phyloP scores from a whole-genome alignment of 2,888 invertebrate species.

The Xanthorhoe spadicearia region DNA sequence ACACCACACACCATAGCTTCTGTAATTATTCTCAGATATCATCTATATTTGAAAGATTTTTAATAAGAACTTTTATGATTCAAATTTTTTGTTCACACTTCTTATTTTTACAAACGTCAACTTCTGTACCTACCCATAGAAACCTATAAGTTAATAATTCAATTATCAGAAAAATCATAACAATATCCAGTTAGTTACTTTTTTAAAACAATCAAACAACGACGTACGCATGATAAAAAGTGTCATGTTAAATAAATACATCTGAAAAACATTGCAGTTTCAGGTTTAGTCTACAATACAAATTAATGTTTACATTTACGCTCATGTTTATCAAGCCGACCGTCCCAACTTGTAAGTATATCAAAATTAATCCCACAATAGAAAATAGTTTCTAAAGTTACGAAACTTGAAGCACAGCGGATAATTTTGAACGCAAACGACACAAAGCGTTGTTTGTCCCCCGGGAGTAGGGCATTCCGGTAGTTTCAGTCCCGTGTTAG shows the following conservation, averaged over 20 bases:
- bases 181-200: too few relatives aligned
- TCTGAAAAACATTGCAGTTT: too few relatives aligned
- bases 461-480: constrained; percentile 51
- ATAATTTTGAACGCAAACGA: constrained; percentile 48
- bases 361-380: constrained; percentile 14
- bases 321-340: not conserved
- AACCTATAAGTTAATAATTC: too few relatives aligned
- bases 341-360: not conserved
- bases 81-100: too few relatives aligned
- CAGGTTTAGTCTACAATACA: too few relatives aligned
- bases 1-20: constrained; percentile 13
- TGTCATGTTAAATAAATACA: too few relatives aligned
- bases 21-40: constrained; percentile 23
- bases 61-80: not conserved
- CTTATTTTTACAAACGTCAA: too few relatives aligned
- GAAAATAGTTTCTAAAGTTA: constrained; percentile 29
- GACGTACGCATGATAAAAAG: too few relatives aligned
- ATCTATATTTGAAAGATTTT: not conserved
- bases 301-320: not conserved
- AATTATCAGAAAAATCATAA: too few relatives aligned
- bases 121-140: too few relatives aligned
- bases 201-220: too few relatives aligned
- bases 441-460: constrained; percentile 51
- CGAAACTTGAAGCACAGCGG: constrained; percentile 44
- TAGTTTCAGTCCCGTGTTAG: constrained; percentile 53